phyloP scores from a whole-genome alignment of 2,888 invertebrate species.

The Stenodera caucasica region DNA sequence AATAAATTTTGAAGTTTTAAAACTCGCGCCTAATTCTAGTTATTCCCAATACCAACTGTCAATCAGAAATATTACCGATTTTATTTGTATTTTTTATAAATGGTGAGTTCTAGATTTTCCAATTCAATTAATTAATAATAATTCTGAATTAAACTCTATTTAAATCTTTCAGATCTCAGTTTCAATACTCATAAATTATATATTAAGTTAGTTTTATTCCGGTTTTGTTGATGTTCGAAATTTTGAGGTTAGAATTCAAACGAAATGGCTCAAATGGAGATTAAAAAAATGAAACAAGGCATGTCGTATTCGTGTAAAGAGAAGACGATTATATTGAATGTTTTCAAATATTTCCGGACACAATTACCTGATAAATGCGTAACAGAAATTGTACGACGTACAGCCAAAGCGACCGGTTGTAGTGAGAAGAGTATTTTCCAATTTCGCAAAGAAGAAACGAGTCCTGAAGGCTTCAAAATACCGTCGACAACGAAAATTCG shows the following conservation, averaged over 20 bases:
- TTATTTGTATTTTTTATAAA: neutral
- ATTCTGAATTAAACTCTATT: neutral
- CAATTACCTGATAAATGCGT: constrained; percentile 49
- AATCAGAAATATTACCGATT: neutral
- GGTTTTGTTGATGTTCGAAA: neutral
- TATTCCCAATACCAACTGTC: neutral
- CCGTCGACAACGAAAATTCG: constrained; percentile 52
- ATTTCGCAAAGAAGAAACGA: constrained; percentile 53
- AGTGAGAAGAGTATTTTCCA: constrained; percentile 55
- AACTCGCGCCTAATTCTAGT: neutral
- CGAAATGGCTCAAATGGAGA: constrained; percentile 35
- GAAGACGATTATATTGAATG: constrained; percentile 54
- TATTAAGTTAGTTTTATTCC: no score
- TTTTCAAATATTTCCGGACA: constrained; percentile 52
- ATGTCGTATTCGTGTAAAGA: constrained; percentile 54
- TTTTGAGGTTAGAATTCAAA: neutral
- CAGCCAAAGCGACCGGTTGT: constrained; percentile 53
- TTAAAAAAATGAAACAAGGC: constrained; percentile 55
- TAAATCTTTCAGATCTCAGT: neutral
- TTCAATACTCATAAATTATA: neutral
- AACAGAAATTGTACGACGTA: constrained; percentile 50
- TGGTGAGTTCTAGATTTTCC: neutral
- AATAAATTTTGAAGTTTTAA: neutral
- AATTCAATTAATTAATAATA: neutral
- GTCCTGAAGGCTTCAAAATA: constrained; percentile 51